Percentiles rank a stretch among this genome's conserved stretches.
Conservation (phyloP, 1,140 invertebrate species). For the Cataglyphis hispanica region DNA sequence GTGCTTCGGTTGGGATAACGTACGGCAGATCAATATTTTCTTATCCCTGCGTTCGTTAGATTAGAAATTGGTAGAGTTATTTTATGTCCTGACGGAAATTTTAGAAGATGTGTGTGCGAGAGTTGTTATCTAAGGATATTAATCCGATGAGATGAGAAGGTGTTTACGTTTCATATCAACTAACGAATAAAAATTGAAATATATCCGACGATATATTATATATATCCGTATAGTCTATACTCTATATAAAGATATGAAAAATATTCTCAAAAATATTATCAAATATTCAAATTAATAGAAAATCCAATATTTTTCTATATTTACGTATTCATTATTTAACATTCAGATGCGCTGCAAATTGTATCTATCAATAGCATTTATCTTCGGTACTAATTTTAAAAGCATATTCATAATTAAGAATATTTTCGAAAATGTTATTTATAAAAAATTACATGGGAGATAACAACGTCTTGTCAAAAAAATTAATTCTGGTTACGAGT, state of each 20-base stretch:
- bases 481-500: conserved; percentile 4
- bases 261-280: no score
- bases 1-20: conserved; percentile 2
- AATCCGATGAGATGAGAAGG: no score
- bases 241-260: not conserved
- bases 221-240: no score
- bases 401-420: not conserved
- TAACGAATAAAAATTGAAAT: conserved; percentile 2
- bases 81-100: conserved; percentile 46
- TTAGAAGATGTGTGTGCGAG: not conserved
- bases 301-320: not conserved
- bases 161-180: not conserved
- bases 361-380: not conserved
- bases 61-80: conserved; percentile 25
- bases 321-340: not conserved
- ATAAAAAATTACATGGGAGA: not conserved
- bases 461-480: not conserved
- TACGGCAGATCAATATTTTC: conserved; percentile 53
- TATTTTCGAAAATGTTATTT: not conserved
- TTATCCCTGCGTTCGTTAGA: conserved; percentile 25
- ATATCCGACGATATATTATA: not conserved
- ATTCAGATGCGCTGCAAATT: not conserved
- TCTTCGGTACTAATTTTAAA: not conserved
- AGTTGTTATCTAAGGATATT: no score
- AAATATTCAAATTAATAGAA: conserved; percentile 19